Base-by-base conservation (phyloP, 2,113 vertebrate species). In the Falco punctatus region DNA sequence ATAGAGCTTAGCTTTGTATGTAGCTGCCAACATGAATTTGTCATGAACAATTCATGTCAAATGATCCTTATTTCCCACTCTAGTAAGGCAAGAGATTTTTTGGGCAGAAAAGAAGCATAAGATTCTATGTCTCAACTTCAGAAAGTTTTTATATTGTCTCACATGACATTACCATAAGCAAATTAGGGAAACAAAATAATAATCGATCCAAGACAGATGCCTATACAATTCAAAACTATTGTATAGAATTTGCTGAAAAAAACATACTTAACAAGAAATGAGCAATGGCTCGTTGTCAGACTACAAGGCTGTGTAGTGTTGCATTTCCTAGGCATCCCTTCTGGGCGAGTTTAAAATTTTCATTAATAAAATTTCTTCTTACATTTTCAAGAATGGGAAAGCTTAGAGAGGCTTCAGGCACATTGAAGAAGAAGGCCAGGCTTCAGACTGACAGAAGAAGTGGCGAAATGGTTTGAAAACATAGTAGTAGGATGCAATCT, bases 11-110 rank as follows among this genome's bases (percentile, higher is more conserved):
- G n/a, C 16, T 84, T 86, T 81, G 32, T 48, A 33, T 46, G 33
- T 67, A 75, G 61, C 93, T 91, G 94, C 69, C 86, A 91, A 81
- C 11, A 35, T 15, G 61, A 89, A 91, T 96, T 86, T 74, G 44
- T 67, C 15, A 55, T 89, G 86, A 94, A 65, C 28, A 87, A 91
- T 84, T 91, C 69, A 44, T 44, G 80, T 75, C 77, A 89, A 89
- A 59, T 3, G 6, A 33, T 84, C 42, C 14, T 85, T 89, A 67
- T 91, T 94, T 89, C 75, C 77, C 44, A 8, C 22, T 64, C n/a
- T 27, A 89, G 38, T 67, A 66, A 86, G 57, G 69, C 59, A 86
- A 90, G 61, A 93, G 40, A 69, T 64, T 67, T 51, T 92, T 61
- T 75, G 64, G 32, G 35, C 35, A 82, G 48, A 81, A 64, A 15